phyloP scores from a whole-genome alignment of 2,113 vertebrate genomes.

The Hypocryptadius cinnamomeus region DNA sequence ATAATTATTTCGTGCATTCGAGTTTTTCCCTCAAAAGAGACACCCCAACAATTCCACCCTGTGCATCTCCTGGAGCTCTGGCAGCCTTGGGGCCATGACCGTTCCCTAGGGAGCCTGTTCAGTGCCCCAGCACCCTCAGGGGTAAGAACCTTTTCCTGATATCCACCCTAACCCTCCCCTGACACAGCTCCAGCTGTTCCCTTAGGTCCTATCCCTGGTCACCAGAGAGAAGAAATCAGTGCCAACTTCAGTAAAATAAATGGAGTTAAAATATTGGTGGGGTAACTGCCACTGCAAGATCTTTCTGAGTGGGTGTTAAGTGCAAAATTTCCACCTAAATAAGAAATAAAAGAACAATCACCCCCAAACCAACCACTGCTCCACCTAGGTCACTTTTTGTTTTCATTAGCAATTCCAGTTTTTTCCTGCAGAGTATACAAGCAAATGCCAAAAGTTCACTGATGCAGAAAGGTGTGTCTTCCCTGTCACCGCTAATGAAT shows the following conservation, averaged over 20 bases:
- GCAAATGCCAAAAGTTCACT: background rate
- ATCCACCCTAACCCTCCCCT: rapidly evolving
- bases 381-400: background rate
- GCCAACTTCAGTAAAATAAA: background rate
- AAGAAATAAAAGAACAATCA: background rate
- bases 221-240: background rate
- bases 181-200: background rate
- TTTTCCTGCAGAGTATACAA: background rate
- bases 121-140: background rate
- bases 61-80: background rate
- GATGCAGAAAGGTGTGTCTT: background rate
- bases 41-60: background rate
- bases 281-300: background rate
- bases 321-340: background rate
- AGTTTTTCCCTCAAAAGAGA: background rate
- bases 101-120: background rate
- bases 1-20: background rate
- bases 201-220: background rate
- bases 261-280: background rate
- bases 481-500: background rate
- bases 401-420: background rate
- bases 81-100: background rate
- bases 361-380: background rate
- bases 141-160: background rate
- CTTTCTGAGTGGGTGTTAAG: background rate